Evolutionary conservation across 2,888 invertebrate species (phyloP).

Genomic region (Ennomos erosarius): DNA sequence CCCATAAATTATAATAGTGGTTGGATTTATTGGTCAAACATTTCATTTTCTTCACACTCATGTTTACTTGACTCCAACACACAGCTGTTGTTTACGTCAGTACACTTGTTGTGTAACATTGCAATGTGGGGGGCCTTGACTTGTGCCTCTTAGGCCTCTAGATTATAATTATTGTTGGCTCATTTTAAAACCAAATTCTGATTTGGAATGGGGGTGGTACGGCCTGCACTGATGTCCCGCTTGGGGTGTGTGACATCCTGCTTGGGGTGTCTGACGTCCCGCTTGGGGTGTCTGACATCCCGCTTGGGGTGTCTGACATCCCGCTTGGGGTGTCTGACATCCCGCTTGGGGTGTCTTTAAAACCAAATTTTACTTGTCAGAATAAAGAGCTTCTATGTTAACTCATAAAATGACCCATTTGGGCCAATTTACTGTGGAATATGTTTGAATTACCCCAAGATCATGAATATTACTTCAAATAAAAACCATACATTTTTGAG

Average conservation of each 20-base stretch:
- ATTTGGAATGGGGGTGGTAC: too few species aligned
- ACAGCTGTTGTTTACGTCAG: not conserved
- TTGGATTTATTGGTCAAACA: not conserved
- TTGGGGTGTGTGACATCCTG: too few species aligned
- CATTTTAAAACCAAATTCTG: not conserved
- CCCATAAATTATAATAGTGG: too few species aligned
- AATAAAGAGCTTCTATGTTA: not conserved
- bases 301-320: too few species aligned
- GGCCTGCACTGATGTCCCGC: too few species aligned
- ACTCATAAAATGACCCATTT: not conserved
- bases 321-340: too few species aligned
- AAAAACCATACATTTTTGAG: too few species aligned
- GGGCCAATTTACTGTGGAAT: not conserved
- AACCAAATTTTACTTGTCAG: not conserved
- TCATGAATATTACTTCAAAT: too few species aligned
- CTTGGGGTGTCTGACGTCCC: too few species aligned
- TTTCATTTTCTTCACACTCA: not conserved
- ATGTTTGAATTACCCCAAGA: too few species aligned
- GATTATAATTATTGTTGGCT: conserved; percentile 1
- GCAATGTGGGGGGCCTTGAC: not conserved
- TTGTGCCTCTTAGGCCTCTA: not conserved
- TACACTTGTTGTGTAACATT: not conserved
- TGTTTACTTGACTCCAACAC: not conserved
- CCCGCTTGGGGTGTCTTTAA: too few species aligned
- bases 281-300: too few species aligned